Evolutionary conservation across 2,113 vertebrate species (phyloP), one percentile per base, ranked within the genome.

Genomic region (Formicarius rufipectus): DNA sequence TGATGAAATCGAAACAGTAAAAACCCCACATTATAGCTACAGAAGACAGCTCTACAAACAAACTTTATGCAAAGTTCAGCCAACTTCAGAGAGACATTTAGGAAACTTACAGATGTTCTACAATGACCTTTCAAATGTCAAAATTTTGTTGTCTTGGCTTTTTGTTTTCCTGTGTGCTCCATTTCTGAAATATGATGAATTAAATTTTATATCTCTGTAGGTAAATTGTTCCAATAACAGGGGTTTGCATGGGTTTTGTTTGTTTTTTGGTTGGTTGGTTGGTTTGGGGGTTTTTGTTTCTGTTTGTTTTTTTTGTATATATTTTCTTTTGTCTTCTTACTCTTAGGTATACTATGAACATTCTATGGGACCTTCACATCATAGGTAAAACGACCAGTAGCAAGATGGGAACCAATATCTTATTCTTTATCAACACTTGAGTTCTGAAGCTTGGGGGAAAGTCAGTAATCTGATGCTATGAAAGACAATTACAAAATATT

Each of bases 291-390:
- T 2, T 4, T 60, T 56, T 24, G 11, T 42, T 75, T 49, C 45
- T 45, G 4, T 35, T 23, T 69, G 23, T 45, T 3, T 30, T 23
- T 69, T 14, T 10, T 49, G 7, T 7, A 40, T 31, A 37, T 55
- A 2, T 25, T 35, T 76, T 40, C 2, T 25, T 35, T 71, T 40
- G 4, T 2, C 69, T 31, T 77, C 40, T 66, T 6, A 22, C 21
- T 52, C 16, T 7, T 52, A 20, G 1, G 0, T 30, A 24, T 37
- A 1, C 6, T 47, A 7, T 68, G 12, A 31, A 64, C 12, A 37
- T 49, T 56, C 28, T 21, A 20, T 71, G 23, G 12, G 33, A 42
- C 4, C 5, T 37, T 63, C 42, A 52, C 7, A 18, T 2, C 28
- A 14, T 9, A 42, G 35, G 28, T 44, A 53, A 84, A 53, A 7